Conservation (phyloP, 2,797 vertebrate species). For the Buceros bicornis region DNA sequence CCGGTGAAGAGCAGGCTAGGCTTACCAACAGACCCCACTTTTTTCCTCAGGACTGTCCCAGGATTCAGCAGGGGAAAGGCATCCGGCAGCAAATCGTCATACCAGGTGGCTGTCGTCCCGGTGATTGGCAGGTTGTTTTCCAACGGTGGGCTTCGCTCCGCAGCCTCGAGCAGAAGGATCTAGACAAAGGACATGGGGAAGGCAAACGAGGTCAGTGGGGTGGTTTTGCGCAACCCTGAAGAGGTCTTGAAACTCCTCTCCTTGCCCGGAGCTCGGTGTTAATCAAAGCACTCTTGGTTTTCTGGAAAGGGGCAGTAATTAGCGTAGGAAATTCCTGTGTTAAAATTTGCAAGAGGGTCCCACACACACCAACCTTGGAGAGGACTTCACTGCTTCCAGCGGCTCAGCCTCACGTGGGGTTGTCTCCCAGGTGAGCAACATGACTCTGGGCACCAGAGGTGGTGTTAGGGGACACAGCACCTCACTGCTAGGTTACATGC, state of each 20-base stretch:
- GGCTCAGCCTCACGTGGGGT: rapidly evolving
- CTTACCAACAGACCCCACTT: constrained; percentile 73
- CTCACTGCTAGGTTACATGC: background rate
- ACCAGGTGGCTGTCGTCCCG: constrained; percentile 74
- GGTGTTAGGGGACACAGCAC: background rate
- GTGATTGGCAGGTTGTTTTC: constrained; percentile 79
- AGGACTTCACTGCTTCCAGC: background rate
- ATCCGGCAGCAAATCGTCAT: constrained; percentile 76
- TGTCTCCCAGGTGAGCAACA: background rate
- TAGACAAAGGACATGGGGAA: background rate
- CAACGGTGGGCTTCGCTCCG: constrained; percentile 36
- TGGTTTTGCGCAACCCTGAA: background rate
- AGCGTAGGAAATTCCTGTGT: background rate
- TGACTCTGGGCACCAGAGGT: background rate
- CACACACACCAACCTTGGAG: background rate
- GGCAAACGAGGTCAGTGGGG: background rate
- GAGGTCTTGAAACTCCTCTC: background rate
- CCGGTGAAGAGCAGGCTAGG: background rate
- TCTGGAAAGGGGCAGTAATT: background rate
- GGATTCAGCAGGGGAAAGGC: constrained; percentile 82
- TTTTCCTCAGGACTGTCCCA: constrained; percentile 68
- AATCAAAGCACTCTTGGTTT: background rate
- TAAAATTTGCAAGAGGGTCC: background rate
- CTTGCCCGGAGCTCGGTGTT: background rate
- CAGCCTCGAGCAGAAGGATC: constrained; percentile 81